Evolutionary conservation across 2,113 vertebrate genomes (phyloP).

Genomic region (Aphyosemion australe): DNA sequence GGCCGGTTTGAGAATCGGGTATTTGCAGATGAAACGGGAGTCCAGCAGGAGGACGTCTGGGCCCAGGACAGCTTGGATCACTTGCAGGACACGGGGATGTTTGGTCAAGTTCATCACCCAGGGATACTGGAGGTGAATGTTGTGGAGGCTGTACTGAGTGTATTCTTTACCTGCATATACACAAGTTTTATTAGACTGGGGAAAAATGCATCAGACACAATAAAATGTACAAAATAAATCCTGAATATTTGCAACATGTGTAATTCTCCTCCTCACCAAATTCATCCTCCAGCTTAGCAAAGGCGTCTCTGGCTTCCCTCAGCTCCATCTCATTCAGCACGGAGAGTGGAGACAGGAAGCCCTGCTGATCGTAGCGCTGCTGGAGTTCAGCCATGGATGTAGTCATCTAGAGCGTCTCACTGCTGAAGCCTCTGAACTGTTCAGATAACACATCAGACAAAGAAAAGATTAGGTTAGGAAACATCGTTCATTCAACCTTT

Average conservation of each 20-base stretch:
- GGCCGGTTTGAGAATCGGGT: conserved; percentile 52
- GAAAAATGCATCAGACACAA: background rate
- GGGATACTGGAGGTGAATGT: conserved; percentile 75
- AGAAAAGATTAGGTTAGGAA: too few species aligned
- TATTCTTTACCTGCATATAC: conserved; percentile 72
- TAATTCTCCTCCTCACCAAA: background rate
- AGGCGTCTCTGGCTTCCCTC: too few species aligned
- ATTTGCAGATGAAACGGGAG: conserved; percentile 85
- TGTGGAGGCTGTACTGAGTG: conserved; percentile 82
- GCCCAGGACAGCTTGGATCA: conserved; percentile 72
- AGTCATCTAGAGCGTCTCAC: too few species aligned
- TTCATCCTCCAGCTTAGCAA: background rate
- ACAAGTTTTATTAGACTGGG: background rate
- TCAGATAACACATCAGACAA: too few species aligned
- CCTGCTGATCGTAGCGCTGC: too few species aligned
- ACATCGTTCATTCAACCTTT: too few species aligned
- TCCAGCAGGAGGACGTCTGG: conserved; percentile 80
- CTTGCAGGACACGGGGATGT: conserved; percentile 70
- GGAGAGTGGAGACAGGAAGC: too few species aligned
- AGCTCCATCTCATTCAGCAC: too few species aligned
- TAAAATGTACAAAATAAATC: background rate
- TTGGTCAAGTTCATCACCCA: conserved; percentile 78
- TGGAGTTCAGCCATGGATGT: too few species aligned
- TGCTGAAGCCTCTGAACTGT: too few species aligned
- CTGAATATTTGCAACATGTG: background rate